Percentiles rank a stretch among this genome's conserved stretches.
phyloP scores from a whole-genome alignment of 2,113 vertebrate species.

The Percopsis transmontana region DNA sequence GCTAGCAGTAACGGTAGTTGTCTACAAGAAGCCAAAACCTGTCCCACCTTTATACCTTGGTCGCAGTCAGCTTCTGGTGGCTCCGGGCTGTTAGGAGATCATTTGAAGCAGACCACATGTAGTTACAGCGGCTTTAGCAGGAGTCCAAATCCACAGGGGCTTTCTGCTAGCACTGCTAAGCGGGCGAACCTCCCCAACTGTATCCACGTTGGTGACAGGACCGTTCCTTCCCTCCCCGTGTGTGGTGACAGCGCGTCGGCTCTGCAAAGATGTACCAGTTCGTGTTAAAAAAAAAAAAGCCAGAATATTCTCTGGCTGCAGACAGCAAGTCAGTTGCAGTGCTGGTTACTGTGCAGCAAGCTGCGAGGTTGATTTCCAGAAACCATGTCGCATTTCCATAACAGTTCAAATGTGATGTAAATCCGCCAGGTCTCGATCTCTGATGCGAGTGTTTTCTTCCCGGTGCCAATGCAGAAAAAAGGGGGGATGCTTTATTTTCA shows the following conservation, averaged over 20 bases:
- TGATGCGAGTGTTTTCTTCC: constrained; percentile 40
- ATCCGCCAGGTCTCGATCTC: constrained; percentile 42
- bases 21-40: constrained; percentile 22
- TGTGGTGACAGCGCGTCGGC: constrained; percentile 67
- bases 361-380: constrained; percentile 61
- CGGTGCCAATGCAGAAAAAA: constrained; percentile 28
- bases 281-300: constrained; percentile 20
- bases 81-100: constrained; percentile 63
- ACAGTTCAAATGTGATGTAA: constrained; percentile 52
- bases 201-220: constrained; percentile 72
- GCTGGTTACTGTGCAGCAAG: constrained; percentile 37
- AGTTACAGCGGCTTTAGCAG: constrained; percentile 56
- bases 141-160: constrained; percentile 52
- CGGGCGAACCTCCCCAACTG: constrained; percentile 24
- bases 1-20: constrained; percentile 49
- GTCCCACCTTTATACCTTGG: constrained; percentile 69
- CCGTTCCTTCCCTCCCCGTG: constrained; percentile 46
- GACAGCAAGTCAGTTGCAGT: constrained; percentile 27
- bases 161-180: constrained; percentile 43
- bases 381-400: constrained; percentile 77
- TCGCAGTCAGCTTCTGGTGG: constrained; percentile 60
- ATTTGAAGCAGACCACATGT: constrained; percentile 74
- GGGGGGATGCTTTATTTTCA: constrained; percentile 56
- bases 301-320: constrained; percentile 16
- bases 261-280: constrained; percentile 23